Evolutionary conservation across 2,888 invertebrate genomes (phyloP).

Genomic region (Drosophila gaucha): DNA sequence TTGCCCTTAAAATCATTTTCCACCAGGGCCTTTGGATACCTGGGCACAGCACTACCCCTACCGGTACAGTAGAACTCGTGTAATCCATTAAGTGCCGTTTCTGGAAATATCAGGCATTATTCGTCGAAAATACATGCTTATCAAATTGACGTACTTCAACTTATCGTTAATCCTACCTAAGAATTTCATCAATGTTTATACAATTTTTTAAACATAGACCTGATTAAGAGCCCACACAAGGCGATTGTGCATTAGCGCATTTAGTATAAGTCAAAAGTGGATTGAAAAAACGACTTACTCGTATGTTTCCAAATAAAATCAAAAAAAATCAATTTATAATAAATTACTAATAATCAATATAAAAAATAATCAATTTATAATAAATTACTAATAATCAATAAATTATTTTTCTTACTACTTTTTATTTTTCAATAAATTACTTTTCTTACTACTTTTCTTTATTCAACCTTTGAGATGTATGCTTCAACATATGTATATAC

Average conservation of each 20-base stretch:
- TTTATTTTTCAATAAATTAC: no score
- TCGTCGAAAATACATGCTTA: slow-evolving; percentile 11
- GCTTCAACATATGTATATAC: no score
- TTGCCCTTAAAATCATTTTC: no score
- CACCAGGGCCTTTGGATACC: no score
- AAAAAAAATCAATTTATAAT: not conserved
- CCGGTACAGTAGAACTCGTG: not conserved
- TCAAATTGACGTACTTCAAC: slow-evolving; percentile 4
- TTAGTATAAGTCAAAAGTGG: no score
- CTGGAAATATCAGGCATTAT: not conserved
- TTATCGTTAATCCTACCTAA: not conserved
- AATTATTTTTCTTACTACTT: no score
- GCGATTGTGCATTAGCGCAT: not conserved
- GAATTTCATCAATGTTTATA: not conserved
- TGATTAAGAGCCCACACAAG: slow-evolving; percentile 1
- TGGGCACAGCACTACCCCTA: no score
- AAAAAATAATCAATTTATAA: not conserved
- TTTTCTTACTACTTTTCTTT: no score
- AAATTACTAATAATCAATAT: not conserved
- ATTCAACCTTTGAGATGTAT: no score
- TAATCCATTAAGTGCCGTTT: not conserved
- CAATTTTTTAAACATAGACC: not conserved
- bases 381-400: not conserved
- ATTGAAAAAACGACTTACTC: not conserved
- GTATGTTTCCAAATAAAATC: no score